Percentiles rank a stretch among this genome's conserved stretches.
phyloP scores from a whole-genome alignment of 2,888 invertebrate genomes.

The Leptinotarsa tumamoca region DNA sequence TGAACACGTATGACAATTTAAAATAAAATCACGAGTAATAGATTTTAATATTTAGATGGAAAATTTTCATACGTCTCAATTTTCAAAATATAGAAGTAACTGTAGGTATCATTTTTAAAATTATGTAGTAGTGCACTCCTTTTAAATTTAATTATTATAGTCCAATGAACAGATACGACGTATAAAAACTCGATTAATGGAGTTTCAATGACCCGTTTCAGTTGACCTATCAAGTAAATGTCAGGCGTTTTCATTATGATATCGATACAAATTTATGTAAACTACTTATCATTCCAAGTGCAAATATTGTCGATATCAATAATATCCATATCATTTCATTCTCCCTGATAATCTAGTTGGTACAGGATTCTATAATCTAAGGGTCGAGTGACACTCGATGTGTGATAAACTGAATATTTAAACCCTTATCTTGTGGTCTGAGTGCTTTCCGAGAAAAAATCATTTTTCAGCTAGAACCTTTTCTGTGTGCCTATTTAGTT shows the following conservation, averaged over 20 bases:
- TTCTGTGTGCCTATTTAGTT: no score
- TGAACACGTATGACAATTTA: no score
- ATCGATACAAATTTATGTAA: neutral
- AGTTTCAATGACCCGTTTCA: constrained; percentile 11
- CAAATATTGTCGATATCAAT: constrained; percentile 6
- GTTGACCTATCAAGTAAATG: constrained; percentile 9
- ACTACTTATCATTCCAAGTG: neutral
- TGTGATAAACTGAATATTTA: no score
- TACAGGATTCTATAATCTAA: neutral
- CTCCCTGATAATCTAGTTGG: neutral
- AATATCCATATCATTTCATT: neutral
- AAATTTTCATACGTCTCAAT: no score
- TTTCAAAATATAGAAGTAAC: no score
- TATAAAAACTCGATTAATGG: neutral
- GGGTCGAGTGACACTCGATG: neutral
- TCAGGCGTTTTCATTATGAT: neutral
- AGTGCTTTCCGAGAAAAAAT: no score
- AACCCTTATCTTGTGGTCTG: no score
- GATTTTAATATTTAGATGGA: no score
- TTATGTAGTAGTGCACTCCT: neutral
- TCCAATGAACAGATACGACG: neutral
- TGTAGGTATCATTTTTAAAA: neutral
- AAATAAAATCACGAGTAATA: no score
- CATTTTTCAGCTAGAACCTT: no score
- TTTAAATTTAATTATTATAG: neutral